These are phyloP conservation scores for Linnaemya tessellans DNA, from an alignment of 2,888 invertebrate species.

Conservation along the genomic window DNA sequence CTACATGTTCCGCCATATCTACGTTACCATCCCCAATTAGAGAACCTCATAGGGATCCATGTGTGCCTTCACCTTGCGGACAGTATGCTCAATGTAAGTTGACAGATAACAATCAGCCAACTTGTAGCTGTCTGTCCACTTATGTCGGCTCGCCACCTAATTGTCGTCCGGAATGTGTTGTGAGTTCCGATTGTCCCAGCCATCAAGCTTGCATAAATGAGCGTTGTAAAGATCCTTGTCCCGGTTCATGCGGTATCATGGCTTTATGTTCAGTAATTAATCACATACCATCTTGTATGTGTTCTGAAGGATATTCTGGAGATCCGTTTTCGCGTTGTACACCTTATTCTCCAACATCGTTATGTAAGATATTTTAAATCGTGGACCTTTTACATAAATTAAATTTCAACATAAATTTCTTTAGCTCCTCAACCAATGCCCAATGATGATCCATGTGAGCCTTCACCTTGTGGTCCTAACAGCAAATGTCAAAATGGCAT, in stretches of 20 bases:
- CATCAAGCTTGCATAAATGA: constrained; percentile 88
- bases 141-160: constrained; percentile 88
- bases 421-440: constrained; percentile 74
- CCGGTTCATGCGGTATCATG: constrained; percentile 88
- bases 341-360: constrained; percentile 76
- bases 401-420: constrained; percentile 45
- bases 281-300: constrained; percentile 88
- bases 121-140: constrained; percentile 86
- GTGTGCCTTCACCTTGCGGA: constrained; percentile 88
- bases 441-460: constrained; percentile 85
- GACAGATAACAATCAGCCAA: constrained; percentile 85
- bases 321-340: constrained; percentile 88
- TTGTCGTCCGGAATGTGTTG: constrained; percentile 88
- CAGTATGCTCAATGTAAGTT: constrained; percentile 88
- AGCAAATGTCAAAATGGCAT: constrained; percentile 87
- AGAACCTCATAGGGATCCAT: constrained; percentile 84
- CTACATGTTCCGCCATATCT: constrained; percentile 85
- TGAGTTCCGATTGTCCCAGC: constrained; percentile 88
- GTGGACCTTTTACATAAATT: background rate
- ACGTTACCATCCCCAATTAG: constrained; percentile 76
- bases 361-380: constrained; percentile 75
- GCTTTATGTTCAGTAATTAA: constrained; percentile 89
- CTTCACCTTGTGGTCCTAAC: constrained; percentile 88
- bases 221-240: constrained; percentile 89
- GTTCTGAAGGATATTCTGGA: constrained; percentile 87